Base-by-base conservation (phyloP, 2,113 vertebrate genomes). In the Muntiacus muntjak region DNA sequence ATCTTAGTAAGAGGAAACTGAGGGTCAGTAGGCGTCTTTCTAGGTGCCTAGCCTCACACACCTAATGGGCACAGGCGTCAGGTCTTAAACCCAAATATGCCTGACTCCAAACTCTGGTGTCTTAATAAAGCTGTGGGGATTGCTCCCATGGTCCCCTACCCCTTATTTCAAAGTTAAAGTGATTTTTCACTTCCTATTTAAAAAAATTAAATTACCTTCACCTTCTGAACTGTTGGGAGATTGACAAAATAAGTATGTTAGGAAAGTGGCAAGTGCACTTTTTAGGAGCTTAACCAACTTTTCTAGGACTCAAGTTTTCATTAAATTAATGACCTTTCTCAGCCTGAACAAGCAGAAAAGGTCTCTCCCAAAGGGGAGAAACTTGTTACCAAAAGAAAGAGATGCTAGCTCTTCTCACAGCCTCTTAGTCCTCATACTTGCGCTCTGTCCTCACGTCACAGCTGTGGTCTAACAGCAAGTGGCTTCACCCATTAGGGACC, bases 141-240 rank as follows among this genome's bases (percentile, higher is more conserved):
- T 47, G 28, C 2, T 82, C 83, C 91, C 19, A 0, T 13, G 25
- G 36, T 13, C 28, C 54, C 7, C 47, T 13, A 57, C 33, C 57
- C 33, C 7, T 55, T 21, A 5, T 74, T 89, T 76, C 84, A 85
- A 91, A 88, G 57, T 52, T 88, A 62, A 90, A 87, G 36, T 57
- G 28, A 87, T 67, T 84, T 67, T 95, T 36, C 30, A 92, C 36
- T 95, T 90, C 55, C 76, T 86, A 47, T 67, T 71, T 0, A 1
- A 23, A 84, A 55, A 10, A 43, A n/a, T 40, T 47, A 47, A 67
- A 90, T 67, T 36, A 58, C 28, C 14, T 36, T 90, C 64, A 85
- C 40, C 57, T 40, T 86, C 87, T 47, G 36, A 94, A 92, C 64
- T 92, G 45, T 17, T 76, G 54, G 94, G 86, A 78, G 30, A 17